Conservation (phyloP, 2,113 vertebrate species). For the Hippocampus guttulatus region DNA sequence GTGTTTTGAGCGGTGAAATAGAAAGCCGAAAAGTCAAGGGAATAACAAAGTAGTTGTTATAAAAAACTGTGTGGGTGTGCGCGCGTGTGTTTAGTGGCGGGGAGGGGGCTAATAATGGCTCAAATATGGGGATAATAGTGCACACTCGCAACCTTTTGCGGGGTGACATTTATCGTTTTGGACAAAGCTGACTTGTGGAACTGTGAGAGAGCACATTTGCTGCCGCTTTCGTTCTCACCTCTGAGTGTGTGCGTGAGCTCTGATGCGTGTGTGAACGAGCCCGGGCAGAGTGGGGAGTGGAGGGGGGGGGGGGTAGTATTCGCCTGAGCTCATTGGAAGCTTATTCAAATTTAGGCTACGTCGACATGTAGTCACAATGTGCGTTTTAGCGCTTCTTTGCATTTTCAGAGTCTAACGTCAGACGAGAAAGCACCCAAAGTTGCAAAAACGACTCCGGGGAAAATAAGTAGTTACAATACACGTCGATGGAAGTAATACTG, state of each 20-base stretch:
- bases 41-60: constrained; percentile 6
- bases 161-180: constrained; percentile 8
- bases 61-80: background rate
- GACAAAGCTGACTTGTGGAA: constrained; percentile 8
- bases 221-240: background rate
- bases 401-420: no score
- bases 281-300: background rate
- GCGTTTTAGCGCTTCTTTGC: no score
- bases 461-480: no score
- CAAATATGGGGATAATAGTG: constrained; percentile 9
- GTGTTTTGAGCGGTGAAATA: background rate
- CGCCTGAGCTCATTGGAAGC: background rate
- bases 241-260: background rate
- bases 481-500: no score
- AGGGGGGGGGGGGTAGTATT: background rate
- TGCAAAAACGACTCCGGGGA: no score
- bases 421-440: no score
- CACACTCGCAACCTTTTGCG: background rate
- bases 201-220: background rate
- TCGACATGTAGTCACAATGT: background rate
- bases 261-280: background rate
- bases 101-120: background rate
- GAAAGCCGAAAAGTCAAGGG: background rate
- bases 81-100: background rate
- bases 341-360: background rate